Base-by-base conservation (phyloP, 2,113 vertebrate species). In the Cyanoliseus patagonus region DNA sequence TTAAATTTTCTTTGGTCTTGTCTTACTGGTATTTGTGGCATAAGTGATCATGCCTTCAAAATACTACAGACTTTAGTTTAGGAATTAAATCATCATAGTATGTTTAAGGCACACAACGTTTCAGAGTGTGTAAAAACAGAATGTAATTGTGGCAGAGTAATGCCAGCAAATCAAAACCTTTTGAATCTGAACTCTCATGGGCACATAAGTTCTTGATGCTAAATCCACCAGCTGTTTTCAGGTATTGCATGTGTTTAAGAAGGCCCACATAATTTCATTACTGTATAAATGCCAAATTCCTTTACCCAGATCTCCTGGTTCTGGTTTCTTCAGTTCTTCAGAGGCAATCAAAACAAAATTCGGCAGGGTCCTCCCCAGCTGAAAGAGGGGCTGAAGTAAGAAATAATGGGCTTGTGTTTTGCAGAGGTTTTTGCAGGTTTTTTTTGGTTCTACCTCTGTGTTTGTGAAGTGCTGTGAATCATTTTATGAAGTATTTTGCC, bases 251-350 rank as follows among this genome's bases (percentile, higher is more conserved):
- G 41, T 88, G 33, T 72, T 79, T 84, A 44, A 79, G 66, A 84
- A 84, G 16, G 25, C 64, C 68, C 67, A 44, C 4, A 14, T 68
- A 39, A 64, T 85, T 92, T 92, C 13, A 42, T 39, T 84, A 37
- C 35, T 2, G 3, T 69, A 59, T 27, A 86, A 84, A 42, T 76
- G 59, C 33, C 35, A 41, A 79, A 79, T 76, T 85, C 33, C 41
- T 86, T 80, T 78, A 72, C 13, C 23, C 13, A n/a, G 27, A 46
- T 52, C 46, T 57, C 23, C 44, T n/a, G 20, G 4, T 82, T 64
- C 75, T 95, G 18, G 92, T 92, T 87, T 88, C 73, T 88, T 82
- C 33, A 14, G n/a, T 62, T 86, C 18, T 91, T 91, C 75, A 85
- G 74, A 68, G 28, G 10, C 39, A 86, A 52, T 75, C 51, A 90